Base-by-base conservation (phyloP, 2,113 vertebrate genomes). In the Lagopus leucura region DNA sequence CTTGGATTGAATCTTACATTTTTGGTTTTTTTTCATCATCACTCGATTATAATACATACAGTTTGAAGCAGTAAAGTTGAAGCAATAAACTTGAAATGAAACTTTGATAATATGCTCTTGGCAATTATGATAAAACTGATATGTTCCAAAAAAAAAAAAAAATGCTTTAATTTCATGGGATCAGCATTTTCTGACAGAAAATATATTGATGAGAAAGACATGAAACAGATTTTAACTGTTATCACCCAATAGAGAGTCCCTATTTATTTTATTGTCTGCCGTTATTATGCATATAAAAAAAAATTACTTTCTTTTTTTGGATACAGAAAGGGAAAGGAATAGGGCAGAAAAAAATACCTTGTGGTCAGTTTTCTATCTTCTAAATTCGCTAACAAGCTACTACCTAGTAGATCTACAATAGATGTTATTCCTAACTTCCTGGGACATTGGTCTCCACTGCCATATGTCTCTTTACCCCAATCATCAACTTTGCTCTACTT, bases 311-410 rank as follows among this genome's bases (percentile, higher is more conserved):
- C 12, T 66, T 3, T 20, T 20, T 69, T 20, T 20, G 3, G 4
- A 40, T 2, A n/a, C 3, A 19, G 3, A 47, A 45, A 28, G 12
- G 3, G 10, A 86, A 34, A 10, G 65, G 16, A 73, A 57, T 7
- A 22, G 0, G 9, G 11, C 16, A 66, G 18, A 65, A 3, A 3
- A 5, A 77, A 7, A 89, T 24, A 47, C 1, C 1, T 22, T 25
- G 2, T 11, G 3, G 17, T 54, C 8, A 40, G 5, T 28, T 5
- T 52, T 81, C 21, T 47, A 48, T 4, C 2, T 85, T 66, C 20
- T 63, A 58, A 86, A 40, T 2, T 21, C n/a, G 54, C 1, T 61
- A 42, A 17, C 14, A 71, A 8, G 1, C 71, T 72, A 16, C 3
- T 50, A 7, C 36, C 8, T 52, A 43, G 36, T 18, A 75, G 3